Conservation (phyloP, 2,797 vertebrate species). For the Enteromius treurensis region DNA sequence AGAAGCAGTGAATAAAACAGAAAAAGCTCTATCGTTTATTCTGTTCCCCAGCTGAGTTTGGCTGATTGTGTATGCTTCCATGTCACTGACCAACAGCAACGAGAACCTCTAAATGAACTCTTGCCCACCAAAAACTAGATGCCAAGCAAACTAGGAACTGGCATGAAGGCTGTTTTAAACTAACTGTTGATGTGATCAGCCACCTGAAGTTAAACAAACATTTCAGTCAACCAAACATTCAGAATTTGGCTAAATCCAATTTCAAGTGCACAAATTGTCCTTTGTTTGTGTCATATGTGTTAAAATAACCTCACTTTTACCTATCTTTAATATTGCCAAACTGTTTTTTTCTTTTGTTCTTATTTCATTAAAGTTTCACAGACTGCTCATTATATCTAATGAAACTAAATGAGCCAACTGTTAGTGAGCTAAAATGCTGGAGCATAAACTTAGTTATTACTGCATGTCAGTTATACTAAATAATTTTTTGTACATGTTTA, state of each 20-base stretch:
- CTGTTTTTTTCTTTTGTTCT: slow-evolving; percentile 15
- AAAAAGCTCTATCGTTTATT: slow-evolving; percentile 32
- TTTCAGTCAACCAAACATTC: neutral
- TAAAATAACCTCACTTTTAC: neutral
- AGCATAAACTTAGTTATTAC: neutral
- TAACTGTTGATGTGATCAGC: neutral
- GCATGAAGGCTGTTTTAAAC: slow-evolving; percentile 49
- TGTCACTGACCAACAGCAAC: slow-evolving; percentile 61
- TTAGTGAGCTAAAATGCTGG: neutral
- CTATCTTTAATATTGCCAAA: neutral
- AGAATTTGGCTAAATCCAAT: neutral
- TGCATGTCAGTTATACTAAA: neutral
- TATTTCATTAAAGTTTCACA: neutral
- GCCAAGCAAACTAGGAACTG: slow-evolving; percentile 65
- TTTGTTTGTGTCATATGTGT: neutral
- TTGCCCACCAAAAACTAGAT: slow-evolving; percentile 66
- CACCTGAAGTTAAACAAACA: slow-evolving; percentile 8
- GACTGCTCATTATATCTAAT: neutral
- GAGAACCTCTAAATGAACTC: slow-evolving; percentile 71
- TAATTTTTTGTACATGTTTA: neutral
- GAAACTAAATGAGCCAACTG: neutral
- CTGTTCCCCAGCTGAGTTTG: slow-evolving; percentile 41
- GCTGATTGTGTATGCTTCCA: slow-evolving; percentile 52
- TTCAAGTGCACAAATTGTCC: neutral
- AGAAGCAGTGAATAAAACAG: slow-evolving; percentile 22